Evolutionary conservation across 2,797 vertebrate species (phyloP), one percentile per base, ranked within the genome.

Genomic region (Pangasius sanitwongsei): DNA sequence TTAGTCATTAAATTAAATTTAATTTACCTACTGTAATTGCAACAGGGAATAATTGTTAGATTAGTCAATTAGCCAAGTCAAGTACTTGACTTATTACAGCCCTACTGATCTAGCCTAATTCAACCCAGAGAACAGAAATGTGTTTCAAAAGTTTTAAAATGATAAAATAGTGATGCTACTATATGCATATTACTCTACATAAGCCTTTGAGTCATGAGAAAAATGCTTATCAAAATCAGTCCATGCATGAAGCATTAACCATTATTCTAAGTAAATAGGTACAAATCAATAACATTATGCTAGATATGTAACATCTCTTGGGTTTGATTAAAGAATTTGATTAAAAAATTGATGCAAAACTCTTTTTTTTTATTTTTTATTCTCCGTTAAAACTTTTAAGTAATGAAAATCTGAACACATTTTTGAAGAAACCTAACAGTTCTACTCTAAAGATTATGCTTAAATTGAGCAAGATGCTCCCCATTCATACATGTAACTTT

Each of bases 401-500:
- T 12, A 53, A 50, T 18, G 2, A 84, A 65, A 67, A 31, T 9
- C 37, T 9, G 18, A 50, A 34, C 8, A 15, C 13, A 23, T 61
- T 63, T 83, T 61, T 61, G 6, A 25, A 59, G 34, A 41, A 82
- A 31, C 28, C 48, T 15, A 50, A 34, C 6, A 20, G 67, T 28
- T 8, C 63, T 55, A 13, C 20, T 37, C 28, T 59, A 18, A 31
- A 31, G 50, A 53, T 12, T 11, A 5, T 7, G 57, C 74, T 28
- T 28, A 83, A 89, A 89, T 72, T 53, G 65, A 84, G 23, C 37
- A 85, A 50, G 69, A 50, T 16, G 55, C n/a, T 15, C 50, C 20
- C 4, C 34, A 67, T 88, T 83, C 80, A 89, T 50, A 83, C 74
- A 63, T 70, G 69, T 31, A 77, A 69, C 70, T 87, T 90, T 84